A percentile compares a stretch with the other conserved stretches of the same genome.
These are phyloP conservation scores for Aegypius monachus DNA, from an alignment of 2,113 vertebrate genomes.

Conservation along the genomic window DNA sequence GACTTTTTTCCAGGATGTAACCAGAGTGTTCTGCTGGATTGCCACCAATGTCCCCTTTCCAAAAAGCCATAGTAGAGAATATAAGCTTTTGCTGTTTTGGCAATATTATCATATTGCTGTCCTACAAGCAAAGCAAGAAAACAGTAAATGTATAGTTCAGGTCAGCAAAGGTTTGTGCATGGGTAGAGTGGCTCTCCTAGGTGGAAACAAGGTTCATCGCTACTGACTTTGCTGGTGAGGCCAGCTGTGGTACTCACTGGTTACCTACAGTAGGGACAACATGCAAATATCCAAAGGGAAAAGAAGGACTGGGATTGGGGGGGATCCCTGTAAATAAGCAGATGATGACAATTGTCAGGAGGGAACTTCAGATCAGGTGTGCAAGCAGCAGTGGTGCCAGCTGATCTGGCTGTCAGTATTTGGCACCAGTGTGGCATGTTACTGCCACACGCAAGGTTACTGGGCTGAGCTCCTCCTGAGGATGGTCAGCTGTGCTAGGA, in stretches of 20 bases:
- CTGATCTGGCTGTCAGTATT: background rate
- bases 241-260: background rate
- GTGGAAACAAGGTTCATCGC: background rate
- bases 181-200: background rate
- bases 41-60: background rate
- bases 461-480: background rate
- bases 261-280: background rate
- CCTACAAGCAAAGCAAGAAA: background rate
- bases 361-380: background rate
- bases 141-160: background rate
- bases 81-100: background rate
- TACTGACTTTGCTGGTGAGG: background rate
- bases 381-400: background rate
- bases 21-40: background rate
- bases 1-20: background rate
- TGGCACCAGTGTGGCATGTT: background rate
- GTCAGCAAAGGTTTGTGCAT: background rate
- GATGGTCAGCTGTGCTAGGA: background rate
- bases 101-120: background rate
- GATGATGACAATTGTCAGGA: background rate
- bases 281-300: accelerated
- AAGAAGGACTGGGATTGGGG: background rate
- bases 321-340: background rate
- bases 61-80: background rate
- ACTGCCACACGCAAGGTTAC: background rate